Conservation (phyloP, 2,888 invertebrate species). For the Cyaniris semiargus region DNA sequence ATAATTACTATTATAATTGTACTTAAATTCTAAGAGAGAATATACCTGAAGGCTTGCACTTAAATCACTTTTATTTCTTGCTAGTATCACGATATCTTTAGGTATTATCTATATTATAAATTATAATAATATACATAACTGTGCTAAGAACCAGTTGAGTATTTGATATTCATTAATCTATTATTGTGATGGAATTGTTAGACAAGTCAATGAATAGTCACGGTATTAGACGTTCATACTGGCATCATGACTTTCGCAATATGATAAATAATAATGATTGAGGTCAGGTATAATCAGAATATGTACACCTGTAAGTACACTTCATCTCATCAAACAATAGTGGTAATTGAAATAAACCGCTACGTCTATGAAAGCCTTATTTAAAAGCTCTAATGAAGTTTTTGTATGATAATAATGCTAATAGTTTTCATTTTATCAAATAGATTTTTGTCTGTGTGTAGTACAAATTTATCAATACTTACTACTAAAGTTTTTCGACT, state of each 20-base stretch:
- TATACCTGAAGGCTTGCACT: no score
- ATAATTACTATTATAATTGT: no score
- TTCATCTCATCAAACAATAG: constrained; percentile 12
- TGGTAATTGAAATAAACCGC: background rate
- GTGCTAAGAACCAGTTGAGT: background rate
- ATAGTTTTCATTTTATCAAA: background rate
- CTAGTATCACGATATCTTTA: background rate
- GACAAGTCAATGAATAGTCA: background rate
- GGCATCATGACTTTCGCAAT: constrained; percentile 8
- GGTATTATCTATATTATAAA: no score
- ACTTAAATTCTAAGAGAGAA: no score
- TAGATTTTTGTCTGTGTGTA: background rate
- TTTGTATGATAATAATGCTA: background rate
- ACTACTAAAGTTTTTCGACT: no score
- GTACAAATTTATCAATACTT: background rate
- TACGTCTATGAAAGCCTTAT: background rate
- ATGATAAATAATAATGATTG: background rate
- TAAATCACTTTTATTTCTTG: background rate
- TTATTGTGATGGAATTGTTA: background rate
- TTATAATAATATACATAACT: no score
- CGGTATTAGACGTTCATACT: background rate
- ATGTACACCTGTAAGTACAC: constrained; percentile 5
- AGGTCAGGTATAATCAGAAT: background rate
- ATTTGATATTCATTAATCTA: background rate
- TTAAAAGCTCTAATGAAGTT: background rate